phyloP scores from a whole-genome alignment of 1,140 invertebrate genomes.

The Choristoneura fumiferana region DNA sequence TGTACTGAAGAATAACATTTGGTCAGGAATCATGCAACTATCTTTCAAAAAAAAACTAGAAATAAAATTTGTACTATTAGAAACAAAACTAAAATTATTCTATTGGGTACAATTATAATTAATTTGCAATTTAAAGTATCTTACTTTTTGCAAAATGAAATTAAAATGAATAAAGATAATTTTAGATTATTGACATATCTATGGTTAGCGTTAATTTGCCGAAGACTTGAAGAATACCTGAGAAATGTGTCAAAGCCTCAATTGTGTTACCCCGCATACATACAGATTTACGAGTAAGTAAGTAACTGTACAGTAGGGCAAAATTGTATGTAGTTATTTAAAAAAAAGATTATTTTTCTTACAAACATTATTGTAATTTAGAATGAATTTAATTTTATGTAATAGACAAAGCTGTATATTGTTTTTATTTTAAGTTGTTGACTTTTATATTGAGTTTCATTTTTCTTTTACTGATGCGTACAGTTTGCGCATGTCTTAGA shows the following conservation, averaged over 20 bases:
- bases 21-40: neutral
- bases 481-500: neutral
- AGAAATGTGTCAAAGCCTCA: too few species aligned
- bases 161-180: neutral
- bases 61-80: conserved; percentile 7
- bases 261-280: too few species aligned
- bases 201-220: neutral
- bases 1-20: too few species aligned
- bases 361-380: neutral
- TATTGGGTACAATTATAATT: neutral
- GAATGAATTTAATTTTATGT: conserved; percentile 8
- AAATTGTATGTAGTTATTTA: too few species aligned
- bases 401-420: neutral
- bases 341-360: too few species aligned
- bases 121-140: neutral
- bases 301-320: too few species aligned
- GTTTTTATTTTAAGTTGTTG: conserved; percentile 18
- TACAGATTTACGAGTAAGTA: too few species aligned
- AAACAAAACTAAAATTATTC: neutral
- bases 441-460: conserved; percentile 5
- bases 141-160: neutral
- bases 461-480: neutral
- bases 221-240: neutral
- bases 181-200: neutral
- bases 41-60: neutral